Evolutionary conservation across 2,797 vertebrate species (phyloP).

Genomic region (Chiroxiphia lanceolata): DNA sequence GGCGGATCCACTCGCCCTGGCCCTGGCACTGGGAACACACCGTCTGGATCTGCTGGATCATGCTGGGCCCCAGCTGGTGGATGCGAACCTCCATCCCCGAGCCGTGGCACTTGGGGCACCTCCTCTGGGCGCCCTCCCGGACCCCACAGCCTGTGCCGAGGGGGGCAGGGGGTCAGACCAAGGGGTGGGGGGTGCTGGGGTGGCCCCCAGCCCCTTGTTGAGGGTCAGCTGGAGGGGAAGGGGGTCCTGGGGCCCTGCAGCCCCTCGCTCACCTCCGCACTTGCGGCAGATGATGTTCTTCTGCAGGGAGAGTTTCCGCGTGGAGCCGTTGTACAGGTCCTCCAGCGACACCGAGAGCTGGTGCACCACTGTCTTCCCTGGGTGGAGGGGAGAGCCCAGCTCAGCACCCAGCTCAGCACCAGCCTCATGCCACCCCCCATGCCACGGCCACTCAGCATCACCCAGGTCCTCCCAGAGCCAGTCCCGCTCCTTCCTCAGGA

Average conservation of each 20-base stretch:
- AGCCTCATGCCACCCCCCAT: accelerated
- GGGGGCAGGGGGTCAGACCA: background rate
- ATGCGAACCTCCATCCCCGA: conserved; percentile 63
- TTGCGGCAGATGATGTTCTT: conserved; percentile 70
- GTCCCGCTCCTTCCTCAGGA: background rate
- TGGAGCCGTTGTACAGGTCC: conserved; percentile 67
- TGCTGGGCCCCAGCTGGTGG: conserved; percentile 55
- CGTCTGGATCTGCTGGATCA: conserved; percentile 71
- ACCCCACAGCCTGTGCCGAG: conserved; percentile 48
- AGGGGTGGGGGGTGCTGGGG: accelerated
- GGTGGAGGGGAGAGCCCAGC: accelerated
- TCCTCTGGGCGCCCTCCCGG: conserved; percentile 34
- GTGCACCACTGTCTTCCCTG: conserved; percentile 66
- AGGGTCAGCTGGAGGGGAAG: background rate
- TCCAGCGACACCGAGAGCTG: conserved; percentile 54
- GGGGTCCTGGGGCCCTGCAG: background rate
- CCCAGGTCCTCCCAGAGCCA: background rate
- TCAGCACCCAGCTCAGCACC: background rate
- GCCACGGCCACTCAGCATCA: accelerated
- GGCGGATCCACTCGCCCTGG: conserved; percentile 61
- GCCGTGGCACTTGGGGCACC: conserved; percentile 69
- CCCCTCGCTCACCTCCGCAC: conserved; percentile 34
- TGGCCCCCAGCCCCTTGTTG: accelerated
- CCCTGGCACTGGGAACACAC: conserved; percentile 71
- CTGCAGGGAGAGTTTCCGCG: conserved; percentile 65